Conservation (phyloP, 2,113 vertebrate species). For the Anarrhichthys ocellatus region DNA sequence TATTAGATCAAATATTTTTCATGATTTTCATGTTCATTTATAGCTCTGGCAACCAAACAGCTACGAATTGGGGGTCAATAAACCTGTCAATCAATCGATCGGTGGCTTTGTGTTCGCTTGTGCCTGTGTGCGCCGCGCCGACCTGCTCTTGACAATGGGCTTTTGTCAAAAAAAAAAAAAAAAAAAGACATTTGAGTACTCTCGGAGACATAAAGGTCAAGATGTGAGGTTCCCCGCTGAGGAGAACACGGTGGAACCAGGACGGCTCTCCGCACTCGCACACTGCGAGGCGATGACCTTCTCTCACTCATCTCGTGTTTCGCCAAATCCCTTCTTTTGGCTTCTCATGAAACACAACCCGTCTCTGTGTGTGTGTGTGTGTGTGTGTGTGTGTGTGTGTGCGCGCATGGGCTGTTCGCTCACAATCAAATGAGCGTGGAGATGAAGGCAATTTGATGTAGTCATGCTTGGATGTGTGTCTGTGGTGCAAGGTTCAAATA, state of each 20-base stretch:
- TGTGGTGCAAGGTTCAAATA: slow-evolving; percentile 28
- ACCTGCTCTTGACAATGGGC: slow-evolving; percentile 33
- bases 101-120: not conserved
- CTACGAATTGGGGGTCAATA: slow-evolving; percentile 13
- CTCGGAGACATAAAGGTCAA: slow-evolving; percentile 53
- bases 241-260: slow-evolving; percentile 40
- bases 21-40: not conserved
- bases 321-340: slow-evolving; percentile 73
- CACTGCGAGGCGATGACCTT: slow-evolving; percentile 62
- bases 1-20: slow-evolving; percentile 24
- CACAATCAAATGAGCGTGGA: slow-evolving; percentile 59
- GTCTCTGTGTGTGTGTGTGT: slow-evolving; percentile 25
- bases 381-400: slow-evolving; percentile 13
- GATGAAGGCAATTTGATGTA: slow-evolving; percentile 65
- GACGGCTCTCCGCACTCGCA: slow-evolving; percentile 32
- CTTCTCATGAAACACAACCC: slow-evolving; percentile 63
- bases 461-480: slow-evolving; percentile 41
- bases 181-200: slow-evolving; percentile 52
- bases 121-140: not conserved
- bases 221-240: slow-evolving; percentile 33
- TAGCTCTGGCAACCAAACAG: slow-evolving; percentile 12
- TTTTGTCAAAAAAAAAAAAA: slow-evolving; percentile 41
- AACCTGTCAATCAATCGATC: slow-evolving; percentile 31
- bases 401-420: slow-evolving; percentile 2
- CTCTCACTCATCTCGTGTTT: slow-evolving; percentile 50